A percentile compares a stretch with the other conserved stretches of the same genome.
Evolutionary conservation across 2,797 vertebrate species (phyloP).

Genomic region (Centroberyx gerrardi): DNA sequence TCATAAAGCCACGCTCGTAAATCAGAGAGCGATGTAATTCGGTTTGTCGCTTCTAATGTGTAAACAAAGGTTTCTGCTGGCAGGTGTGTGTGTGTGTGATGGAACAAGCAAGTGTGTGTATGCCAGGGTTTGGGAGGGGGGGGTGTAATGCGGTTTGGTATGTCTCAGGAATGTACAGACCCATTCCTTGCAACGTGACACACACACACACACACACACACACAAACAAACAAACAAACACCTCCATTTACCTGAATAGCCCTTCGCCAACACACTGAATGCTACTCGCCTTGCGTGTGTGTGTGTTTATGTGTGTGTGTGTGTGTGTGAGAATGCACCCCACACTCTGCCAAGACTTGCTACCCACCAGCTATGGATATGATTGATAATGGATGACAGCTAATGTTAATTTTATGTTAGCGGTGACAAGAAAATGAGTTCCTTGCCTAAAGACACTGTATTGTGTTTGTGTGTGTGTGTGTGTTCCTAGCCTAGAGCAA

Average conservation of each 20-base stretch:
- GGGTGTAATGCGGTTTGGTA: too few species aligned
- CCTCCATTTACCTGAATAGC: neutral
- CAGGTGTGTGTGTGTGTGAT: neutral
- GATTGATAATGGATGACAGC: neutral
- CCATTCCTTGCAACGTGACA: too few species aligned
- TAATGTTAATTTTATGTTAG: constrained; percentile 20
- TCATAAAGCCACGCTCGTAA: neutral
- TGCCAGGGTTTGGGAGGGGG: neutral
- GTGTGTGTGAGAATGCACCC: neutral
- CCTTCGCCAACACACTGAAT: neutral
- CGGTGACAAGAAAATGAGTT: constrained; percentile 46
- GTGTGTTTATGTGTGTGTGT: constrained; percentile 10
- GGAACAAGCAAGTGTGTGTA: constrained; percentile 17
- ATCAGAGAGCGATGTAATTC: neutral
- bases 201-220: too few species aligned
- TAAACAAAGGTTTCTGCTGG: neutral
- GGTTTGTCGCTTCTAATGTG: neutral
- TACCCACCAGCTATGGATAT: neutral
- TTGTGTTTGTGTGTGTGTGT: constrained; percentile 12
- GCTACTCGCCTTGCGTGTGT: neutral
- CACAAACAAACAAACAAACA: too few species aligned
- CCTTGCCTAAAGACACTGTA: constrained; percentile 33
- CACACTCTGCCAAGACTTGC: neutral
- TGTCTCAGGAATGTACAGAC: too few species aligned
- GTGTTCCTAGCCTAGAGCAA: constrained; percentile 14